Evolutionary conservation across 2,797 vertebrate species (phyloP), one percentile per base, ranked within the genome.

Genomic region (Gouania willdenowi): DNA sequence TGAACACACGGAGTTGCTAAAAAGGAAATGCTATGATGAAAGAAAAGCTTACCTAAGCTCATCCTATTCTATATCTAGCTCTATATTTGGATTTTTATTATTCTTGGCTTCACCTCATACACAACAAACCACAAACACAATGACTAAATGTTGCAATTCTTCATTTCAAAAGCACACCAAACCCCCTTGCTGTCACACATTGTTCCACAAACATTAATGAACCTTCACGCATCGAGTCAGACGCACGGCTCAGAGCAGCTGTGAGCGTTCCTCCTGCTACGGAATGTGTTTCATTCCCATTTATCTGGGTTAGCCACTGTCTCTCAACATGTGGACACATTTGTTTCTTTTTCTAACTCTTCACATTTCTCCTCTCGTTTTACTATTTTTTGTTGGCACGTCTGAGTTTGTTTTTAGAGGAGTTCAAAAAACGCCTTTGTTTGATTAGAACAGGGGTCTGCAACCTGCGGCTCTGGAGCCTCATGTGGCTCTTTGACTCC

Each of bases 231-330:
- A 41, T 5, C 22, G 41, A 20, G 13, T 14, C 19, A 6, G 2
- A 41, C 29, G 51, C 22, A 38, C 19, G 61, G 51, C 41, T 45
- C 58, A 51, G 38, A 63, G 59, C 81, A 79, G 62, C 59, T 77
- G 73, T 74, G 58, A 57, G 54, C 39, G 61, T 63, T 51, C 59
- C 78, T 67, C 71, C 35, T 44, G 71, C 79, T 72, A 79, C 33
- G 9, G 25, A 77, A 68, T 74, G 74, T 81, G 75, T 80, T 82
- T 75, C 75, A 77, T 80, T 62, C 68, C 30, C 47, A 41, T 56
- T 71, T 76, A 85, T 77, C 54, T 85, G 79, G 82, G 82, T 82
- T 82, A 85, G 61, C 58, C 61, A 76, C 54, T 48, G 45, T 45
- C 39, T 59, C 55, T 39, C 38, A 44, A 53, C 58, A 49, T 54